Evolutionary conservation across 2,113 vertebrate genomes (phyloP).

Genomic region (Paracanthobrama guichenoti): DNA sequence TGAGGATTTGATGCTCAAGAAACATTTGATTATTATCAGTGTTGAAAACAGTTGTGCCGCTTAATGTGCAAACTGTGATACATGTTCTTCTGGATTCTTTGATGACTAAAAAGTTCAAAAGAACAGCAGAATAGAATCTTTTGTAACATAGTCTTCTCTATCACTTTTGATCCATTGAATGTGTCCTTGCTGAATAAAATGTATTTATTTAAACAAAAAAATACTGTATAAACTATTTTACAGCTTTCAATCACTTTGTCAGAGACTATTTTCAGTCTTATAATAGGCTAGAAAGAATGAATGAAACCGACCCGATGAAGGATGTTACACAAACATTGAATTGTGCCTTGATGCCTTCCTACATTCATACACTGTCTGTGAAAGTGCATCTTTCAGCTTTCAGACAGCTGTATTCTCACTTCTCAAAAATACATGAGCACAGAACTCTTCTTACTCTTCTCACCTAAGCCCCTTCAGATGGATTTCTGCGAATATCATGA

Average conservation of each 20-base stretch:
- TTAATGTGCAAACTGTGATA: neutral
- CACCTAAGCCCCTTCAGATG: neutral
- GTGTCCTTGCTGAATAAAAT: neutral
- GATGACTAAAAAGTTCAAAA: neutral
- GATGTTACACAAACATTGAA: neutral
- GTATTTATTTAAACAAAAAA: neutral
- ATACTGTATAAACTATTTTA: neutral
- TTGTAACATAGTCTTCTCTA: neutral
- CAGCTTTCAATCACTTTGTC: neutral
- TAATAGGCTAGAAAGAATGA: neutral
- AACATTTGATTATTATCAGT: neutral
- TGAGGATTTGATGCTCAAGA: neutral
- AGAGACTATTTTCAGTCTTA: neutral
- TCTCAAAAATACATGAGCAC: conserved; percentile 14
- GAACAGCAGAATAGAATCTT: neutral
- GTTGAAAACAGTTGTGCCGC: neutral
- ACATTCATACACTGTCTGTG: neutral
- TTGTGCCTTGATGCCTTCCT: neutral
- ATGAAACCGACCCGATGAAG: neutral
- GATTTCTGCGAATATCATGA: conserved; percentile 7
- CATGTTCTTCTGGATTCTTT: neutral
- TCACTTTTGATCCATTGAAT: neutral
- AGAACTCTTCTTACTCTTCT: conserved; percentile 1
- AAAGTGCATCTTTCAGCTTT: neutral
- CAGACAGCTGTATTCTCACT: neutral